These are phyloP conservation scores for Hemichromis elongatus DNA, from an alignment of 2,113 vertebrate genomes.

Conservation along the genomic window DNA sequence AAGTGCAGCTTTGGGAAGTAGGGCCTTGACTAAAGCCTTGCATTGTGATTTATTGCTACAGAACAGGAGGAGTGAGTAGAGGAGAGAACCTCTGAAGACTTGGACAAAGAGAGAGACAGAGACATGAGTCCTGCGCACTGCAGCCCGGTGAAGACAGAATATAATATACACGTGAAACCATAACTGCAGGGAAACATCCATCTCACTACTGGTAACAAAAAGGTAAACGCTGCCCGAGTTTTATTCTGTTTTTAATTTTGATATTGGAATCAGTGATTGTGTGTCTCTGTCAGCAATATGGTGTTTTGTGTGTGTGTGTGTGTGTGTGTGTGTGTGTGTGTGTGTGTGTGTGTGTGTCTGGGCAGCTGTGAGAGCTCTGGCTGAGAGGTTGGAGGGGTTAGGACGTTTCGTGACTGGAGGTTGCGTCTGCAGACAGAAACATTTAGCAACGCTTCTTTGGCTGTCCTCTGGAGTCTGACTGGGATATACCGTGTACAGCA, in stretches of 20 bases:
- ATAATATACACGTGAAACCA: slow-evolving; percentile 39
- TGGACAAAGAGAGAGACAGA: slow-evolving; percentile 29
- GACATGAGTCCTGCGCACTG: slow-evolving; percentile 57
- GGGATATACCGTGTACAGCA: neutral
- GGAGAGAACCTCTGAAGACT: slow-evolving; percentile 9
- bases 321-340: neutral
- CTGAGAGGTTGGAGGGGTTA: slow-evolving; percentile 32
- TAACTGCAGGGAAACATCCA: slow-evolving; percentile 40
- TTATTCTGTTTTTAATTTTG: neutral
- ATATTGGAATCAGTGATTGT: neutral
- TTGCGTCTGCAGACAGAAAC: slow-evolving; percentile 44
- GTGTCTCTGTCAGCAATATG: neutral
- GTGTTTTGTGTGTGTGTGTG: neutral
- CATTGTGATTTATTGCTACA: slow-evolving; percentile 5
- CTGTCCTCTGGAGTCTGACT: slow-evolving; percentile 5
- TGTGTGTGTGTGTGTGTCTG: neutral
- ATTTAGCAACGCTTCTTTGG: slow-evolving; percentile 49
- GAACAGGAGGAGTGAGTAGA: neutral
- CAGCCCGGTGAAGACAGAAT: slow-evolving; percentile 39
- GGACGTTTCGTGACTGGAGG: slow-evolving; percentile 47
- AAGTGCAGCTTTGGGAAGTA: slow-evolving; percentile 26
- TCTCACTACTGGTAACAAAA: slow-evolving; percentile 19
- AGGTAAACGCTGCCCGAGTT: slow-evolving; percentile 46
- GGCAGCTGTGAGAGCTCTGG: slow-evolving; percentile 42
- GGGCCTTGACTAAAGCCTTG: neutral